Conservation (phyloP, 2,113 vertebrate genomes). For the Macaca nemestrina region DNA sequence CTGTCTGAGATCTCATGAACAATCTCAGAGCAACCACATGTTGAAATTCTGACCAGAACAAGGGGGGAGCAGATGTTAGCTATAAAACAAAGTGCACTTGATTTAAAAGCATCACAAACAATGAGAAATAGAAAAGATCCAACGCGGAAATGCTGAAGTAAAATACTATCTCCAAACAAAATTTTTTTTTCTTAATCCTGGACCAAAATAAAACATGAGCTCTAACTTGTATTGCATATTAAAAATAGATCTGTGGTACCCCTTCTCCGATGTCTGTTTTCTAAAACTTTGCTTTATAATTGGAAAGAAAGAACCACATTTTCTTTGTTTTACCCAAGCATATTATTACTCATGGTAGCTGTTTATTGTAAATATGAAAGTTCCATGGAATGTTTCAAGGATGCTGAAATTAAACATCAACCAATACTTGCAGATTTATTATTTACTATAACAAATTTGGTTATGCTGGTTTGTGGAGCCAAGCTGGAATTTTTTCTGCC, state of each 20-base stretch:
- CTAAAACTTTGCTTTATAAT: constrained; percentile 7
- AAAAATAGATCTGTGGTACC: neutral
- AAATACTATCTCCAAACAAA: neutral
- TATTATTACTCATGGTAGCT: neutral
- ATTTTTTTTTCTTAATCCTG: neutral
- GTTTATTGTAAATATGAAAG: constrained; percentile 66
- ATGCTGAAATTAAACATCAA: constrained; percentile 70
- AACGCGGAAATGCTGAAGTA: neutral
- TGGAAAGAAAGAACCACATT: neutral
- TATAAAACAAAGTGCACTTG: neutral
- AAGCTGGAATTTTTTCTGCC: constrained; percentile 55
- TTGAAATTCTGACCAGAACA: neutral
- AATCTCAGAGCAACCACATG: neutral
- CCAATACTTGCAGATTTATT: constrained; percentile 75
- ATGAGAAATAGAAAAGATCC: neutral
- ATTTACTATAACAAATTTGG: constrained; percentile 72
- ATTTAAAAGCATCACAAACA: constrained; percentile 65
- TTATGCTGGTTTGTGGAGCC: constrained; percentile 58
- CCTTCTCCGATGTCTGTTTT: neutral
- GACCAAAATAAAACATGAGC: neutral
- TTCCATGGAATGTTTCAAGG: constrained; percentile 80
- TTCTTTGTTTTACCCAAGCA: neutral
- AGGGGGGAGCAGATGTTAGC: neutral
- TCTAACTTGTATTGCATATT: neutral
- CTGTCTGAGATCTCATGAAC: neutral